Conservation (phyloP, 2,113 vertebrate species). For the Oncorhynchus gorbuscha region DNA sequence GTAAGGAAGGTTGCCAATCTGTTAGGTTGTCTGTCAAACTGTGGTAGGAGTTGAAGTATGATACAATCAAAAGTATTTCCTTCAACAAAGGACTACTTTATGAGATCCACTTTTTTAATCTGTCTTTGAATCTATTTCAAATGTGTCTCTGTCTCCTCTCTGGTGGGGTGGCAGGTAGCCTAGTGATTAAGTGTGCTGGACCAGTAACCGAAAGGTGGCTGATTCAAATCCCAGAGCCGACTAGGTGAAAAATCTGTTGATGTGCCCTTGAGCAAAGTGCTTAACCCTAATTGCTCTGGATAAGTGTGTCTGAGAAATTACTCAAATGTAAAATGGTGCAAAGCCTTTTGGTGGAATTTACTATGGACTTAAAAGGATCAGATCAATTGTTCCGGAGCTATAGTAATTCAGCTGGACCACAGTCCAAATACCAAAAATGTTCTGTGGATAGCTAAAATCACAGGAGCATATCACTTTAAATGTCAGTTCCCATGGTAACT, state of each 20-base stretch:
- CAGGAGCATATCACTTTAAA: conserved; percentile 59
- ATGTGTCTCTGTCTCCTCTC: conserved; percentile 30
- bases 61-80: conserved; percentile 20
- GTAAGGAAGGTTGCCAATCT: no score
- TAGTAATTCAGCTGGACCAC: conserved; percentile 61
- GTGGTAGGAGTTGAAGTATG: not conserved
- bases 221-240: no score
- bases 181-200: no score
- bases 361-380: conserved; percentile 48
- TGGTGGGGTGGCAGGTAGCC: not conserved
- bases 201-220: no score
- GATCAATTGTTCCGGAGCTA: conserved; percentile 53
- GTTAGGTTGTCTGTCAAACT: no score
- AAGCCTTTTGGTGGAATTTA: conserved; percentile 49
- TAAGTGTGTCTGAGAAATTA: no score
- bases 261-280: no score
- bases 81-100: conserved; percentile 20
- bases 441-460: conserved; percentile 62
- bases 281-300: no score
- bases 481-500: conserved; percentile 53
- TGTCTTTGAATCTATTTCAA: conserved; percentile 26
- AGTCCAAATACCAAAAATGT: conserved; percentile 56
- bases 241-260: no score
- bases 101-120: conserved; percentile 19
- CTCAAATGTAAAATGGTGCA: not conserved